Percentiles rank a stretch among this genome's conserved stretches.
Evolutionary conservation across 2,797 vertebrate genomes (phyloP).

Genomic region (Dendrocincla tyrannina): DNA sequence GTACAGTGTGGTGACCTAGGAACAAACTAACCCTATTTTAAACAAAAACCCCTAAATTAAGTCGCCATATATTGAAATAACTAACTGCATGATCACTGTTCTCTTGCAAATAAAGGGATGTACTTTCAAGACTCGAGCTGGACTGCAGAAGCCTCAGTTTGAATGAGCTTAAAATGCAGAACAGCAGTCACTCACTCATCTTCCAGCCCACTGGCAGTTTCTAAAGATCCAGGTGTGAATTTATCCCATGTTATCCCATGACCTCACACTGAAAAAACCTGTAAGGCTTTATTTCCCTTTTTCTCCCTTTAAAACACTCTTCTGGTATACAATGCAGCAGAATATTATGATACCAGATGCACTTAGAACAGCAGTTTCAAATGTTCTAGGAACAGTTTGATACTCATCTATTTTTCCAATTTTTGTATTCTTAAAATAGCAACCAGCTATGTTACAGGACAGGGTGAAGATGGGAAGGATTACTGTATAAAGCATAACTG

Average conservation of each 20-base stretch:
- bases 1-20: background rate
- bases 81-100: background rate
- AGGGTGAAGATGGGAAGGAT: background rate
- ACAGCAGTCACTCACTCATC: background rate
- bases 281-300: background rate
- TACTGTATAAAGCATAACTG: background rate
- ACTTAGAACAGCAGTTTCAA: background rate
- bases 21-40: background rate
- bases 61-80: background rate
- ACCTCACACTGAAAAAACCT: background rate
- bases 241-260: background rate
- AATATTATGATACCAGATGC: background rate
- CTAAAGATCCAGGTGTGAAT: background rate
- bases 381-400: background rate
- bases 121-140: rapidly evolving
- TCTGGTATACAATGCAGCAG: background rate
- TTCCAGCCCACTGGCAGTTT: background rate
- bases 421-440: background rate
- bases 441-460: background rate
- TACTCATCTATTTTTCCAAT: background rate
- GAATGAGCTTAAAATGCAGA: background rate
- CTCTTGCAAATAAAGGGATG: background rate
- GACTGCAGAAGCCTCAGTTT: background rate
- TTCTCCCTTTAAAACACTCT: background rate
- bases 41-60: background rate